A percentile compares a stretch with the other conserved stretches of the same genome.
Evolutionary conservation across 2,113 vertebrate genomes (phyloP).

Genomic region (Cyanoliseus patagonus): DNA sequence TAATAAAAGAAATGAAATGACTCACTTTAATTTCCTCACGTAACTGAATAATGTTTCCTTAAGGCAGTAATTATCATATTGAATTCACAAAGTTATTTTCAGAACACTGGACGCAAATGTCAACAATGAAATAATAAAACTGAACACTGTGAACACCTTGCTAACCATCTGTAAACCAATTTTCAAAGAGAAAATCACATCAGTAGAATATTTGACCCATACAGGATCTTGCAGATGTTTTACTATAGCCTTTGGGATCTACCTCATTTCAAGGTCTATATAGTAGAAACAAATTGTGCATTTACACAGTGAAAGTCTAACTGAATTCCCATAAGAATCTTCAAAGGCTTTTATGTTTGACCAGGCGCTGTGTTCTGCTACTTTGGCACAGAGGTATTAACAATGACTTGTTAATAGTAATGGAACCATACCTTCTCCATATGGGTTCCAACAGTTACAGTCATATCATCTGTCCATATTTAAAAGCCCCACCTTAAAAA

Average conservation of each 20-base stretch:
- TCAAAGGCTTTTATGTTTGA: constrained; percentile 73
- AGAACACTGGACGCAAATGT: constrained; percentile 17
- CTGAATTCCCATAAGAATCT: constrained; percentile 69
- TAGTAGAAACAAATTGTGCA: constrained; percentile 75
- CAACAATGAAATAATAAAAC: constrained; percentile 51
- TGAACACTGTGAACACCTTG: constrained; percentile 52
- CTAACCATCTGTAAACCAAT: constrained; percentile 60
- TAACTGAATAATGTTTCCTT: constrained; percentile 48
- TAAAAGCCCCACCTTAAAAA: constrained; percentile 75
- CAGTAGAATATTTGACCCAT: constrained; percentile 68
- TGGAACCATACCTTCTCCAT: constrained; percentile 66
- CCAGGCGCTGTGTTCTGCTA: constrained; percentile 68
- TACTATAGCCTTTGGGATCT: constrained; percentile 59
- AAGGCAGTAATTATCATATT: constrained; percentile 25
- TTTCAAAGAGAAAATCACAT: constrained; percentile 73
- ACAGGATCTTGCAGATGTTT: constrained; percentile 72
- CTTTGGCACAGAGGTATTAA: constrained; percentile 76
- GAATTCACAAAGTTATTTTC: constrained; percentile 51
- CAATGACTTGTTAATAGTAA: constrained; percentile 63
- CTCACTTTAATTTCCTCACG: constrained; percentile 42
- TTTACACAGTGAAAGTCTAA: constrained; percentile 66
- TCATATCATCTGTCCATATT: constrained; percentile 72
- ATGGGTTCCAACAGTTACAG: constrained; percentile 58
- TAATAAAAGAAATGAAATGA: constrained; percentile 30
- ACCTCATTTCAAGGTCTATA: constrained; percentile 76